These are phyloP conservation scores for Natator depressus DNA, from an alignment of 2,113 vertebrate species.

Conservation along the genomic window DNA sequence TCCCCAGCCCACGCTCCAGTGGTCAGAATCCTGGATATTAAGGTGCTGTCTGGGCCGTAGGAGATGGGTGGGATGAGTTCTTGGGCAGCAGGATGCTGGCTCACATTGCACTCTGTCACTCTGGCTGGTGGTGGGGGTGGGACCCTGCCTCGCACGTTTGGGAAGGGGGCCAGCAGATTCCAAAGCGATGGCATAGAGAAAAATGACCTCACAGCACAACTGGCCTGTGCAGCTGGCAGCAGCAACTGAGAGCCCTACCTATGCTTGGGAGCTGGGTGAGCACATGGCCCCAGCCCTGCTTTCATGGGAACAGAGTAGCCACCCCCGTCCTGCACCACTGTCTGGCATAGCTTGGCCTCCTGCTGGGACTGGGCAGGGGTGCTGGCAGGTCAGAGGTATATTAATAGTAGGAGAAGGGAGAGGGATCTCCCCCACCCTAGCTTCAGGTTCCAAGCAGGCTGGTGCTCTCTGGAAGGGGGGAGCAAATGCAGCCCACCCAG, in stretches of 20 bases:
- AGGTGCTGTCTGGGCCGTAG: background rate
- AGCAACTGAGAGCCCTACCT: conserved; percentile 16
- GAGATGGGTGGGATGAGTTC: background rate
- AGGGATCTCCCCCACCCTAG: background rate
- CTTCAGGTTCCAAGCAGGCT: background rate
- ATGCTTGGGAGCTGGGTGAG: background rate
- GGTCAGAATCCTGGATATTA: background rate
- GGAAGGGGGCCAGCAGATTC: conserved; percentile 65
- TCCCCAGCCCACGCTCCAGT: background rate
- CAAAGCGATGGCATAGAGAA: conserved; percentile 48
- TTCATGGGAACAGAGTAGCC: background rate
- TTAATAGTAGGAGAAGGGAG: background rate
- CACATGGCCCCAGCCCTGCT: background rate
- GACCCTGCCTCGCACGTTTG: rapidly evolving
- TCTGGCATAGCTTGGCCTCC: background rate
- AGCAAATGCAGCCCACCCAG: background rate
- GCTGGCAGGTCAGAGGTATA: background rate
- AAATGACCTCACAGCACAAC: conserved; percentile 70
- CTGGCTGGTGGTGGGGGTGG: conserved; percentile 16
- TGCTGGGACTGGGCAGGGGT: background rate
- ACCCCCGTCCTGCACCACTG: background rate
- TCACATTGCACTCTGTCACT: rapidly evolving
- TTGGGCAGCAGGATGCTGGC: background rate
- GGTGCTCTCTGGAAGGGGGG: background rate
- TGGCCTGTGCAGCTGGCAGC: conserved; percentile 61